These are phyloP conservation scores for Tympanoctomys barrerae DNA, from an alignment of 2,797 vertebrate species.

Conservation along the genomic window DNA sequence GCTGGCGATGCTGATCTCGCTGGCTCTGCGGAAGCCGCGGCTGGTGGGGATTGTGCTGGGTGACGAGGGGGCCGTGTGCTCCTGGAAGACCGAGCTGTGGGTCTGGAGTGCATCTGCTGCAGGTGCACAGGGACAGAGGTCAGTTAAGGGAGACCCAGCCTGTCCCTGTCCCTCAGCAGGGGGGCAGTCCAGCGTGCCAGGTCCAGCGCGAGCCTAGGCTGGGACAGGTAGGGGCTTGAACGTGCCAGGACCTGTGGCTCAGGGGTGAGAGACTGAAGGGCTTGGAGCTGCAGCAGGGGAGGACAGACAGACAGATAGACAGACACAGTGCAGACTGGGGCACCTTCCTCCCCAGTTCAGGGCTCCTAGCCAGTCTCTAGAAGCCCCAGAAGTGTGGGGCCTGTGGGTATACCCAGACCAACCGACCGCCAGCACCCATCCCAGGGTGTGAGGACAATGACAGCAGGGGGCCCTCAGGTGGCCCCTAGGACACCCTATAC, in stretches of 20 bases:
- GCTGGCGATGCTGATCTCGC: slow-evolving; percentile 99
- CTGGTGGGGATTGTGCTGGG: slow-evolving; percentile 92
- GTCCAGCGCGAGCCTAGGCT: not conserved
- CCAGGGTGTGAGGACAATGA: not conserved
- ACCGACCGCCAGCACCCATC: too few species aligned
- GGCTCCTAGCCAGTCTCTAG: not conserved
- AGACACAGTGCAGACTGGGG: slow-evolving; percentile 39
- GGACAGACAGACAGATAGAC: not conserved
- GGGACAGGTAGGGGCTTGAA: not conserved
- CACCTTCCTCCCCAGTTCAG: not conserved
- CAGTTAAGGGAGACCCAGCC: slow-evolving; percentile 23
- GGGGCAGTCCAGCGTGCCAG: not conserved
- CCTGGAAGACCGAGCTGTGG: slow-evolving; percentile 97
- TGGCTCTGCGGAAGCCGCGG: slow-evolving; percentile 96
- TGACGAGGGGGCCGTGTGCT: slow-evolving; percentile 95
- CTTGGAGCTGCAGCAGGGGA: slow-evolving; percentile 3
- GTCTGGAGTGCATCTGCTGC: slow-evolving; percentile 98
- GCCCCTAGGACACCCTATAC: not conserved
- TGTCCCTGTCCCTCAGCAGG: not conserved
- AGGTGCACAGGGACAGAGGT: slow-evolving; percentile 18
- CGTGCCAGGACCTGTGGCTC: not conserved
- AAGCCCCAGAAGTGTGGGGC: not conserved
- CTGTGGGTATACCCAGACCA: fast-evolving
- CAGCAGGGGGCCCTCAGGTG: not conserved
- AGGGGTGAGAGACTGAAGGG: not conserved